Base-by-base conservation (phyloP, 1,140 invertebrate species). In the Cardiocondyla obscurior region DNA sequence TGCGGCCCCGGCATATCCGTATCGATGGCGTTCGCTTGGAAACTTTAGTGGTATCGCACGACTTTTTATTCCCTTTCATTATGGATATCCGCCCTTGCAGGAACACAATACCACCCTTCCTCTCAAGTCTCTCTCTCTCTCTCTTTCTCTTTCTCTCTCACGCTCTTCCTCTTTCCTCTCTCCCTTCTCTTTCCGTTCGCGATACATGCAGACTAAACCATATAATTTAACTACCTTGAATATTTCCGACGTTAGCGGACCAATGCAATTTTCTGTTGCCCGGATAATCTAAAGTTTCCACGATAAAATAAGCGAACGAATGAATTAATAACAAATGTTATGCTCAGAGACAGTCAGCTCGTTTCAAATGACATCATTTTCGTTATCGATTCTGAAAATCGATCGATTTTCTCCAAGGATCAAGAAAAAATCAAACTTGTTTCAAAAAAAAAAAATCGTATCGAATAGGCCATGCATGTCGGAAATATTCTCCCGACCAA, bases 151-250 rank as follows among this genome's bases (percentile, higher is more conserved):
- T 10, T 39, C 3, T 36, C 62, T 46, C 28, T 73, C 49, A 12
- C 14, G 60, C 33, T 46, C 64, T 25, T 22, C 46, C 30, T 10
- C 25, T 25, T n/a, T 36, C 36, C 33, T 10, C 30, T 1, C 25
- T 10, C 8, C 36, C 1, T 22, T 2, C 10, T 12, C n/a, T n/a
- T 12, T 51, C 25, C 46, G 44, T 79, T 83, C 36, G 69, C 53
- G n/a, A 64, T 69, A 62, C 60, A 22, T 69, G 10, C 65, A 53
- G n/a, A 12, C 22, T 53, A n/a, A 51, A 69, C 46, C 65, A 12
- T 69, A 69, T 69, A 69, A 69, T 69, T 69, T 69, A 69, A 69
- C 28, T 28, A 67, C 25, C 25, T 51, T 53, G 65, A 51, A 69
- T 69, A 53, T 51, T 69, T 69, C 46, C 46, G 46, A 33, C 53